These are phyloP conservation scores for Diachrysia chrysitis DNA, from an alignment of 2,888 invertebrate genomes.

Conservation along the genomic window DNA sequence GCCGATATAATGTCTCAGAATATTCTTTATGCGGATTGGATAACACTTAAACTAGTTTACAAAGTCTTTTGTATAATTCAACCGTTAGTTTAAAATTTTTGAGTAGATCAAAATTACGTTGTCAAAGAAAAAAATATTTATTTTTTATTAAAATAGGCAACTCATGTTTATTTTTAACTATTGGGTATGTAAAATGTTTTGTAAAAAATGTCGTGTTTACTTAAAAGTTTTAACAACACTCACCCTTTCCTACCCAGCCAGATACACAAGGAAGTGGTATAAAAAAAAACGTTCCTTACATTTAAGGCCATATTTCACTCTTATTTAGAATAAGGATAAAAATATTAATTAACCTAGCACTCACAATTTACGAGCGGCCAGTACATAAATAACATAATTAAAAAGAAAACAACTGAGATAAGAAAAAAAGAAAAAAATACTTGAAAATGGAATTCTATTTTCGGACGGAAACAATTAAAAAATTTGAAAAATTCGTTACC, in stretches of 20 bases:
- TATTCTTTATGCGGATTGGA: conserved; percentile 12
- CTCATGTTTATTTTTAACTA: too few relatives aligned
- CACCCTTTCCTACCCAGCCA: too few relatives aligned
- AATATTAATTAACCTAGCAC: conserved; percentile 19
- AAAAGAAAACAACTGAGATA: conserved; percentile 24
- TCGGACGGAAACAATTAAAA: conserved; percentile 83
- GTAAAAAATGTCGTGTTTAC: too few relatives aligned
- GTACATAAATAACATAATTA: conserved; percentile 16
- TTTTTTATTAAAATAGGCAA: too few relatives aligned
- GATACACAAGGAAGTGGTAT: conserved; percentile 6
- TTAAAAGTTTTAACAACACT: too few relatives aligned
- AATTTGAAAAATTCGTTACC: conserved; percentile 72
- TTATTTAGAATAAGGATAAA: conserved; percentile 27
- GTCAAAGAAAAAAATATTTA: too few relatives aligned
- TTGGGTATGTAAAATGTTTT: too few relatives aligned
- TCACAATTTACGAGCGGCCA: conserved; percentile 16
- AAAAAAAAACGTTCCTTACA: conserved; percentile 15
- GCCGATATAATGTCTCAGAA: conserved; percentile 17
- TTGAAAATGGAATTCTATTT: conserved; percentile 50
- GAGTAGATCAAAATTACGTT: too few relatives aligned
- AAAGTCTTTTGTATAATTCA: conserved; percentile 22
- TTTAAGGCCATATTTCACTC: conserved; percentile 18
- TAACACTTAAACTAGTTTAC: conserved; percentile 21
- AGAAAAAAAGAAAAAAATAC: conserved; percentile 48
- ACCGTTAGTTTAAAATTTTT: conserved; percentile 3